Base-by-base conservation (phyloP, 2,797 vertebrate genomes). In the Epinephelus coioides region DNA sequence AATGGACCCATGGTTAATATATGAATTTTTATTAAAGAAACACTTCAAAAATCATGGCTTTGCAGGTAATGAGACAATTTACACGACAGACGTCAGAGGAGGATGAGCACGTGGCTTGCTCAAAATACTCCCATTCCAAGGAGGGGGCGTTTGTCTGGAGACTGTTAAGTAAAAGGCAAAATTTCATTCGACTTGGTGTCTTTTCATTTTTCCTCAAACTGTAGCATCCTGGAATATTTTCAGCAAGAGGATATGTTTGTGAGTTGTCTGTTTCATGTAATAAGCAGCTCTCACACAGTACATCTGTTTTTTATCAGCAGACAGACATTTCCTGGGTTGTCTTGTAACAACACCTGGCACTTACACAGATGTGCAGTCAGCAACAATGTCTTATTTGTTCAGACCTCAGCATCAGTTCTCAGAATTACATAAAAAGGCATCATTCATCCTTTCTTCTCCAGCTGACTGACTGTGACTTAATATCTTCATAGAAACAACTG, bases 51-150 rank as follows among this genome's bases (percentile, higher is more conserved):
- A 38, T 4, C 27, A 25, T 19, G 53, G 17, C 68, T 72, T 72
- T 25, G n/a, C 49, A 61, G 2, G 47, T 63, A 72, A 49, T 30
- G 59, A 53, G 47, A 53, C 30, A 49, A 44, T 71, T 50, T 38
- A 49, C 61, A 15, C 59, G 63, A 50, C 47, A 46, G 73, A 59
- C 27, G 44, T 1, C 25, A 6, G 4, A 69, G 2, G 23, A 75
- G 23, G 55, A 10, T 14, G 61, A 46, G 46, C 18, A 43, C 21
- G n/a, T 21, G 3, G 51, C 21, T 34, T 47, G 15, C 7, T 67
- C 21, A 54, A 44, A 62, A 30, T 49, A 5, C 34, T 60, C 19
- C 64, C 17, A 3, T 40, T 51, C 59, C 34, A 19, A 43, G 4
- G 51, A 53, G 4, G 27, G 15, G 27, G 50, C 10, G 60, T 61